Conservation (phyloP, 2,888 invertebrate species). For the Gryllus longicercus region DNA sequence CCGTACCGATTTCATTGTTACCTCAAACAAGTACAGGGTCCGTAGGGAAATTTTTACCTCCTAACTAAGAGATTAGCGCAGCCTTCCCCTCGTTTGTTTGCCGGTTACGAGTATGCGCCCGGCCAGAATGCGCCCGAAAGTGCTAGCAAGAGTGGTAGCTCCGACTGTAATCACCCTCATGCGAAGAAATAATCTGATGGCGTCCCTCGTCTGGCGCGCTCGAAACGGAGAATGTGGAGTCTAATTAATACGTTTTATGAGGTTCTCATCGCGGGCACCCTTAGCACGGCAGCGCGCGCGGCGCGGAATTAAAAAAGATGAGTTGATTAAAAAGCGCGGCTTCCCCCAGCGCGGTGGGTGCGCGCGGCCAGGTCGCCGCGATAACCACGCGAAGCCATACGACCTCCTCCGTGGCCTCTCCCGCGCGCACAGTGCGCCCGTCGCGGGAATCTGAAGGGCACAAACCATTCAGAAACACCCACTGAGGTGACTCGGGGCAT, state of each 20-base stretch:
- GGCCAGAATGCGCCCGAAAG: too few species aligned
- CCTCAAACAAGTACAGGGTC: too few species aligned
- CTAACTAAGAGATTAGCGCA: too few species aligned
- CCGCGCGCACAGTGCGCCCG: not conserved
- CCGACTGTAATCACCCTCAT: too few species aligned
- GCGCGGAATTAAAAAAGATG: conserved; percentile 4
- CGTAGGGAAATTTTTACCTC: too few species aligned
- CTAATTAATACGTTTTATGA: conserved; percentile 17
- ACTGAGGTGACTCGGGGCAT: too few species aligned
- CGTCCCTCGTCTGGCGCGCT: not conserved
- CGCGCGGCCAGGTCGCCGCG: not conserved
- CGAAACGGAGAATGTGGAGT: not conserved
- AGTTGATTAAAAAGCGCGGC: conserved; percentile 17
- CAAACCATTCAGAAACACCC: too few species aligned
- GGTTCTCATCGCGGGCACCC: not conserved
- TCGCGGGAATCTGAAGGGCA: not conserved
- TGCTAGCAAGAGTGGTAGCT: too few species aligned
- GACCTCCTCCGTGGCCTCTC: not conserved
- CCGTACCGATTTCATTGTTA: not conserved
- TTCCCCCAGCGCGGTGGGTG: not conserved
- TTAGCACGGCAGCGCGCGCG: not conserved
- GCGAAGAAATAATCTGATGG: not conserved
- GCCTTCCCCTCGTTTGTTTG: too few species aligned
- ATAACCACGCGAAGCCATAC: not conserved
- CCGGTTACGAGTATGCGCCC: too few species aligned